Base-by-base conservation (phyloP, 2,797 vertebrate species). In the Betta splendens region DNA sequence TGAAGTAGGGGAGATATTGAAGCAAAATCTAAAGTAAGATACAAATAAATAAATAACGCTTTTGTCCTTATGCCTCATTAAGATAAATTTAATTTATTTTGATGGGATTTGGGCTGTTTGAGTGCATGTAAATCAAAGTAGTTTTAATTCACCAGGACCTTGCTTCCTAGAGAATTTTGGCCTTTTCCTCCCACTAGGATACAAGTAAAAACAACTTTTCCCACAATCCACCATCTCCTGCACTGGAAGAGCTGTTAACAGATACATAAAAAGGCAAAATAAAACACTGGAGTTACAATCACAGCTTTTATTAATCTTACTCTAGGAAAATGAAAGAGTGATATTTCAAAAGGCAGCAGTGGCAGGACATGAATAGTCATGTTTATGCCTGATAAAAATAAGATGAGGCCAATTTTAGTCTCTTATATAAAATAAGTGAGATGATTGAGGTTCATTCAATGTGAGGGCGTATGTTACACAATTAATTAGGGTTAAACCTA, bases 111-210 rank as follows among this genome's bases (percentile, higher is more conserved):
- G 9, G n/a, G 25, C 22, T 23, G 22, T 58, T 32, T n/a, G 12
- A 29, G 10, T 22, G 10, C 17, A 42, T 47, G 17, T 37, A 42
- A 53, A 54, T 37, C 35, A 15, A 47, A 46, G 10, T 7, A 18
- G 15, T 5, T 22, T 54, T 46, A 54, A 53, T 23, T 33, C n/a
- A 20, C 17, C 38, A 44, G 55, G 28, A 17, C 2, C n/a, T 15
- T 58, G 32, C 65, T 58, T 32, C 52, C 33, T 23, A 26, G 52
- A 6, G 3, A 9, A 17, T 52, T 40, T 51, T 51, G 46, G 12
- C 54, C 59, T 25, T 40, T 16, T 40, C 33, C 51, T 32, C 26
- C 21, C 12, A 42, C 12, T 20, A 29, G 43, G 28, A 36, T 18
- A 12, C 33, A 50, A 32, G 32, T 33, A 15, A 36, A 28, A 60